These are phyloP conservation scores for Tridacna gigas DNA, from an alignment of 2,888 invertebrate species.

Conservation along the genomic window DNA sequence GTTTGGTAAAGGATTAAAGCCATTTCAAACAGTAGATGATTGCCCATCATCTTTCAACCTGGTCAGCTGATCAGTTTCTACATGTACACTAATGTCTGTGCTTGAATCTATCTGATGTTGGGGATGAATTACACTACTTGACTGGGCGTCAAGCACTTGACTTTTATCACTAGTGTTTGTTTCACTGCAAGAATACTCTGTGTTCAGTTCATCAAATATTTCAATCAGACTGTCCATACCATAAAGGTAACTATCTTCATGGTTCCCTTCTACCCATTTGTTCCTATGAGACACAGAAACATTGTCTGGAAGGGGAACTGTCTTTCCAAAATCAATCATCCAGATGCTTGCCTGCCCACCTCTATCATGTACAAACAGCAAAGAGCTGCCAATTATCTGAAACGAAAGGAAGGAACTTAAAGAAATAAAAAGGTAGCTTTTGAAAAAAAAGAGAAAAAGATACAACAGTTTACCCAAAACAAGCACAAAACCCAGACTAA, in stretches of 20 bases:
- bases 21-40: slow-evolving; percentile 15
- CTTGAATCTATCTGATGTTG: slow-evolving; percentile 8
- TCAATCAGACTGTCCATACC: slow-evolving; percentile 95
- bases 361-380: slow-evolving; percentile 84
- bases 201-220: slow-evolving; percentile 87
- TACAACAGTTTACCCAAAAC: too few species aligned
- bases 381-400: slow-evolving; percentile 84
- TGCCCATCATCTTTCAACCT: slow-evolving; percentile 6
- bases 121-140: not conserved
- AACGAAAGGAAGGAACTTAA: slow-evolving; percentile 32
- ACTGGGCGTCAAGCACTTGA: not conserved
- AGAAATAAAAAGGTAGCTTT: too few species aligned
- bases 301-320: slow-evolving; percentile 86
- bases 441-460: too few species aligned
- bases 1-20: slow-evolving; percentile 6
- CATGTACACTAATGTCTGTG: not conserved
- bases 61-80: not conserved
- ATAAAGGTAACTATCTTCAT: slow-evolving; percentile 97
- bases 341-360: slow-evolving; percentile 80
- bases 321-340: slow-evolving; percentile 85
- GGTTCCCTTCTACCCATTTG: slow-evolving; percentile 95
- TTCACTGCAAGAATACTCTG: slow-evolving; percentile 27
- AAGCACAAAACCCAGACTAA: too few species aligned
- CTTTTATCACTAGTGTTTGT: not conserved
- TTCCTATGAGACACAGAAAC: slow-evolving; percentile 91